Evolutionary conservation across 2,113 vertebrate genomes (phyloP).

Genomic region (Sorex araneus): DNA sequence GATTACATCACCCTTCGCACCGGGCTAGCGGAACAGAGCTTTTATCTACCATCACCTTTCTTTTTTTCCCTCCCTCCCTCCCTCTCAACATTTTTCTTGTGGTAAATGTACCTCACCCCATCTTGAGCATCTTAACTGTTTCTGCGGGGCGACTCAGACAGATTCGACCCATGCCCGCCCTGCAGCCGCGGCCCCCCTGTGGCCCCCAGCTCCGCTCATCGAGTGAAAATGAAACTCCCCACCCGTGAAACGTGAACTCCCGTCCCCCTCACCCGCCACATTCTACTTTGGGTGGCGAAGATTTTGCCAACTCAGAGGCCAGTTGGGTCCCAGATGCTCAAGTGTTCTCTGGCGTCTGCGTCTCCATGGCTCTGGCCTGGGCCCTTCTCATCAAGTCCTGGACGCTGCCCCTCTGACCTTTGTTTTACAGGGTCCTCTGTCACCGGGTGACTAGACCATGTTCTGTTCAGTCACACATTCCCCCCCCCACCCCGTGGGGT

Average conservation of each 20-base stretch:
- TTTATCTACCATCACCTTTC: not conserved
- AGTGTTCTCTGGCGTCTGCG: too few relatives aligned
- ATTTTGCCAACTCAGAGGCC: not conserved
- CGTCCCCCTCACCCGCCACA: not conserved
- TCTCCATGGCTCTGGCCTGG: not conserved
- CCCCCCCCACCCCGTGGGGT: too few relatives aligned
- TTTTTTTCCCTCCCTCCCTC: not conserved
- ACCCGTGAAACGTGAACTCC: not conserved
- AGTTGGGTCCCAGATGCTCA: too few relatives aligned
- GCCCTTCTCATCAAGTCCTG: not conserved
- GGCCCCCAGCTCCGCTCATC: not conserved
- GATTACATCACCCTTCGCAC: not conserved
- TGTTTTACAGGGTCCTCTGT: too few relatives aligned
- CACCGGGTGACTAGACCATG: accelerated
- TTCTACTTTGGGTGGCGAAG: not conserved
- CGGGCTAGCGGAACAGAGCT: not conserved
- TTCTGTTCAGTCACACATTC: not conserved
- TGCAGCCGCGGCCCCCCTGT: not conserved
- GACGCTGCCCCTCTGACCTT: too few relatives aligned
- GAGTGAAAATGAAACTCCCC: not conserved
- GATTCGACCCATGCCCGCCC: not conserved
- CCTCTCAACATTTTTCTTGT: not conserved
- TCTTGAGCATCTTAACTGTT: accelerated
- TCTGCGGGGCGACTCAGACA: not conserved
- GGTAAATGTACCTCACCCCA: not conserved